Base-by-base conservation (phyloP, 2,113 vertebrate genomes). In the Pseudopodoces humilis region DNA sequence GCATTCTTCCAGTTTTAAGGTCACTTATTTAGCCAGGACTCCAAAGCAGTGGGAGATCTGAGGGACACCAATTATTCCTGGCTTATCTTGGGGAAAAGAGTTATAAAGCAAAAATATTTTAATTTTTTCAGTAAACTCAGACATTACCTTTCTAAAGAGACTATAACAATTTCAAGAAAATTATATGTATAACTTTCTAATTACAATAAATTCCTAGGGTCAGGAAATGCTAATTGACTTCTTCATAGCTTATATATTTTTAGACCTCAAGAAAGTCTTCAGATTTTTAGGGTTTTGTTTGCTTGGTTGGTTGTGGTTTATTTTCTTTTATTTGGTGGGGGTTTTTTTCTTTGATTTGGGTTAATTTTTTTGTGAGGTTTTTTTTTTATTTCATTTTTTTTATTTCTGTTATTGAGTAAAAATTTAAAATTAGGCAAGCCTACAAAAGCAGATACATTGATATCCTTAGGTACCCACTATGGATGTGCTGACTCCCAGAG, bases 41-140 rank as follows among this genome's bases (percentile, higher is more conserved):
- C 17, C 30, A 83, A 63, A 59, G 14, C 8, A 31, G n/a, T 31
- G 5, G 7, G 27, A 74, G 16, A 49, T 23, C n/a, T 23, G 7
- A 49, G 59, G 5, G 20, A 33, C 16, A 56, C 2, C 3, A 86
- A 27, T 44, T 62, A 7, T 39, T 88, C 31, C 14, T 46, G 2
- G 0, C 23, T 83, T 62, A 20, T 46, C 43, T 13, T 43, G 13
- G 11, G 14, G 27, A 68, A 86, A 69, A 58, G 4, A 22, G 10
- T 4, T 12, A 8, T n/a, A 41, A 41, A 7, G 0, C 2, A 21
- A n/a, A 75, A 65, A 17, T 15, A 3, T 30, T 49, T 80, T 46
- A 21, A 6, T 21, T 62, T 79, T 50, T 77, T 43, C 15, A 30
- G 9, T 46, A 44, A 63, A 27, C 9, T 52, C 18, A 55, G 17